Evolutionary conservation across 2,797 vertebrate genomes (phyloP), one percentile per base, ranked within the genome.

Genomic region (Apodemus agrarius): DNA sequence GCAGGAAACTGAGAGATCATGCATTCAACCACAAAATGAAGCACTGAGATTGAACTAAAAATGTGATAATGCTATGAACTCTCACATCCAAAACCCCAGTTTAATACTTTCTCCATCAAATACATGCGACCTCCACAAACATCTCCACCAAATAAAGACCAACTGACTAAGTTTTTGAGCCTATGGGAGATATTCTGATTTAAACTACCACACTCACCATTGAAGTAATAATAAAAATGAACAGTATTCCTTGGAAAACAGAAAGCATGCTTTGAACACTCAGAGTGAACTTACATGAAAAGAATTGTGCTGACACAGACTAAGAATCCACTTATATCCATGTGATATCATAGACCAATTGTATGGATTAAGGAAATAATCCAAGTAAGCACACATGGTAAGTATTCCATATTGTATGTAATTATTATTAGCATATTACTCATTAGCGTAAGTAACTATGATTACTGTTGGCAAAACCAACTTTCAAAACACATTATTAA

Each of bases 401-500:
- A 93, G 22, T 13, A 79, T 82, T 89, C 74, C 34, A 49, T 78
- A 74, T 43, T 54, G 52, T 89, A 90, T 57, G 59, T 91, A 96
- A 94, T 87, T 88, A 74, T 87, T 87, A 87, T 88, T 74, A 88
- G 52, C 85, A 88, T 40, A 74, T 31, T 57, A 74, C 67, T 40
- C 40, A 88, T 88, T 90, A 79, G 34, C 74, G 79, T 79, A 79
- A 65, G 75, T 79, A 65, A 74, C 85, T 74, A 88, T 88, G 85
- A 88, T 88, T 74, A 74, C 67, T 88, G 67, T 88, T 93, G 69
- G 90, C 31, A 96, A 95, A 96, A 76, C 24, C 84, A 93, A 96
- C 81, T 85, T 95, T 97, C 46, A 96, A 94, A 96, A 79, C 94
- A 95, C 54, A 63, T 93, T 94, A 94, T 93, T 94, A 95, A 97